phyloP scores from a whole-genome alignment of 1,140 invertebrate species.

The Metopolophium dirhodum region DNA sequence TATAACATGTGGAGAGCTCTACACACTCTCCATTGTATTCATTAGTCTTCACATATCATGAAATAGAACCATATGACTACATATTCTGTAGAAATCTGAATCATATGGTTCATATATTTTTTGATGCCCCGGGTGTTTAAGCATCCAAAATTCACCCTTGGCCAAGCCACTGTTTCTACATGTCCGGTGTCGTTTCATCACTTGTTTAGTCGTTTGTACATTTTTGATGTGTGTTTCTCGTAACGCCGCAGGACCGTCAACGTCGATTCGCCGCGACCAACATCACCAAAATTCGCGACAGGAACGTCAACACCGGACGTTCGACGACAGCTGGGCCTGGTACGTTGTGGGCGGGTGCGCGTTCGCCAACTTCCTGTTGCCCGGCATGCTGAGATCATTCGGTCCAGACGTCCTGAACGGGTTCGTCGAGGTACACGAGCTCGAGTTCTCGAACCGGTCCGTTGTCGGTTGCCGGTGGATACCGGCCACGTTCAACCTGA shows the following conservation, averaged over 20 bases:
- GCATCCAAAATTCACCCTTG: too few species aligned
- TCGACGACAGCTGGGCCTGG: constrained; percentile 39
- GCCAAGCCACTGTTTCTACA: neutral
- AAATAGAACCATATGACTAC: too few species aligned
- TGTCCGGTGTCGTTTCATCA: neutral
- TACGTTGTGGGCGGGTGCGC: constrained; percentile 44
- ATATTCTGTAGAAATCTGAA: too few species aligned
- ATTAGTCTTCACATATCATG: too few species aligned
- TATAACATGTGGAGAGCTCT: too few species aligned
- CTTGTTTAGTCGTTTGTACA: neutral
- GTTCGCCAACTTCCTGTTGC: constrained; percentile 39
- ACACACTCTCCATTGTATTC: too few species aligned
- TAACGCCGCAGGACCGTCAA: neutral
- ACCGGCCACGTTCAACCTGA: constrained; percentile 27
- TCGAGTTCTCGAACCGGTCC: neutral
- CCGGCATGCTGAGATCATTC: constrained; percentile 38
- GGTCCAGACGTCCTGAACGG: neutral
- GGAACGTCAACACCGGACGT: too few species aligned
- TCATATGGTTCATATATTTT: too few species aligned
- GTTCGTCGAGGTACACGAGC: neutral
- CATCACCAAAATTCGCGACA: neutral
- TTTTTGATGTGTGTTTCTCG: neutral
- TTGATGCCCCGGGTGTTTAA: too few species aligned
- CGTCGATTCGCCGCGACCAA: neutral
- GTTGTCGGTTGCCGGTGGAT: neutral